Percentiles rank a stretch among this genome's conserved stretches.
Evolutionary conservation across 2,888 invertebrate genomes (phyloP).

Genomic region (Octonoba sinensis): DNA sequence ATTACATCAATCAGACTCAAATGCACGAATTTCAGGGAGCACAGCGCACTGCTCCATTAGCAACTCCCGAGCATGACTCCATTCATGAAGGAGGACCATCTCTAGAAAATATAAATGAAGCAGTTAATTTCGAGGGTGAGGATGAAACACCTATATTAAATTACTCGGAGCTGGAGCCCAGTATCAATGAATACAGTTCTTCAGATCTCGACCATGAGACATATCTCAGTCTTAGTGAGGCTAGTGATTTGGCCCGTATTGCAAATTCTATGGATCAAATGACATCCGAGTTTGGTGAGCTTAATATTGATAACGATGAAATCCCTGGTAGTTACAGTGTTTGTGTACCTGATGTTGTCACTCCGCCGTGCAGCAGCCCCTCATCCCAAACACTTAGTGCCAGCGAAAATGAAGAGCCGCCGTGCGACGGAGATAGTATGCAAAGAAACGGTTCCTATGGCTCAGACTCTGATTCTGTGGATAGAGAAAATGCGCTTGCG

Average conservation of each 20-base stretch:
- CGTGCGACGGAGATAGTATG: slow-evolving; percentile 42
- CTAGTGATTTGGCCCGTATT: slow-evolving; percentile 48
- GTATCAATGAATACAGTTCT: slow-evolving; percentile 37
- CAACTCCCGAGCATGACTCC: slow-evolving; percentile 77
- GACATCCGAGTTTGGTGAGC: slow-evolving; percentile 30
- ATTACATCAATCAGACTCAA: slow-evolving; percentile 39
- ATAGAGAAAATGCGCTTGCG: slow-evolving; percentile 43
- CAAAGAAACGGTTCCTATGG: slow-evolving; percentile 37
- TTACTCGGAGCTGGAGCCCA: slow-evolving; percentile 48
- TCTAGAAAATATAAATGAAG: slow-evolving; percentile 73
- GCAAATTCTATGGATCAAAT: slow-evolving; percentile 37
- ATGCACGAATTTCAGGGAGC: slow-evolving; percentile 11
- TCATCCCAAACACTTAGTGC: slow-evolving; percentile 64
- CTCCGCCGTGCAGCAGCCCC: slow-evolving; percentile 59
- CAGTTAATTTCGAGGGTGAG: slow-evolving; percentile 43
- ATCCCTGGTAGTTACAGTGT: slow-evolving; percentile 49
- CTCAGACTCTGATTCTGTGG: slow-evolving; percentile 57
- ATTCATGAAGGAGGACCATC: slow-evolving; percentile 75
- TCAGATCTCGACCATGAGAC: slow-evolving; percentile 57
- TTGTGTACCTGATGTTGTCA: slow-evolving; percentile 37
- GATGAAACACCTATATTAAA: slow-evolving; percentile 47
- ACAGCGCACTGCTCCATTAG: slow-evolving; percentile 74
- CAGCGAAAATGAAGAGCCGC: slow-evolving; percentile 61
- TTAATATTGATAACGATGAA: slow-evolving; percentile 51
- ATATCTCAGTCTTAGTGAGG: slow-evolving; percentile 49